Conservation (phyloP, 2,113 vertebrate species). For the Pseudopodoces humilis region DNA sequence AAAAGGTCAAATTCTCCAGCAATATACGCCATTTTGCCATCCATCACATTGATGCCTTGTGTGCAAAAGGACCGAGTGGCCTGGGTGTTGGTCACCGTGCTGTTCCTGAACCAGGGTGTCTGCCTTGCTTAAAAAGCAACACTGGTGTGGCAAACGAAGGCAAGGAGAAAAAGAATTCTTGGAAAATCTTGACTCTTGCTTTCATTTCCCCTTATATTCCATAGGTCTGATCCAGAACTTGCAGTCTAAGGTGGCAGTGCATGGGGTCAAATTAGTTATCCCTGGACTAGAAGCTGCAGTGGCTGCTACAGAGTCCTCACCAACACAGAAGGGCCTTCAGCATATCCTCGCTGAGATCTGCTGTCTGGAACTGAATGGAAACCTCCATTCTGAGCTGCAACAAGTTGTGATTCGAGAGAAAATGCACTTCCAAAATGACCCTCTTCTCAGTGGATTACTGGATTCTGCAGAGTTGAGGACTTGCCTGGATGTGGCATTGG, state of each 20-base stretch:
- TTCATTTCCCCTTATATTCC: neutral
- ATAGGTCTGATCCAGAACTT: conserved; percentile 77
- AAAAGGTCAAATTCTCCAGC: no score
- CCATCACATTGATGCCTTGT: no score
- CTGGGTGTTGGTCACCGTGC: no score
- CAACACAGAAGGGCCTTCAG: conserved; percentile 73
- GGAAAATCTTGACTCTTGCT: neutral
- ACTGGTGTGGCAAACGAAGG: neutral
- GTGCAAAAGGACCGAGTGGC: no score
- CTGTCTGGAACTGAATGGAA: conserved; percentile 86
- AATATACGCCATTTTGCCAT: no score
- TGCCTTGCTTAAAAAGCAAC: no score
- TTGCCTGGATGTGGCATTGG: conserved; percentile 84
- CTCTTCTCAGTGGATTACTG: conserved; percentile 84
- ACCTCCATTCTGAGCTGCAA: conserved; percentile 84
- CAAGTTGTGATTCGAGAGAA: conserved; percentile 81
- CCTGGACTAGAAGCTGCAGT: conserved; percentile 73
- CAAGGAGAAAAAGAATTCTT: neutral
- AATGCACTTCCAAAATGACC: conserved; percentile 80
- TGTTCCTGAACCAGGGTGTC: no score
- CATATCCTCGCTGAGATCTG: conserved; percentile 84
- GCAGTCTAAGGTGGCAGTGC: conserved; percentile 79
- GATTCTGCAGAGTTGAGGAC: conserved; percentile 75
- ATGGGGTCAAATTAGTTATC: conserved; percentile 82
- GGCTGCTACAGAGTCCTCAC: neutral